These are phyloP conservation scores for Ophonus ardosiacus DNA, from an alignment of 2,888 invertebrate species.

Conservation along the genomic window DNA sequence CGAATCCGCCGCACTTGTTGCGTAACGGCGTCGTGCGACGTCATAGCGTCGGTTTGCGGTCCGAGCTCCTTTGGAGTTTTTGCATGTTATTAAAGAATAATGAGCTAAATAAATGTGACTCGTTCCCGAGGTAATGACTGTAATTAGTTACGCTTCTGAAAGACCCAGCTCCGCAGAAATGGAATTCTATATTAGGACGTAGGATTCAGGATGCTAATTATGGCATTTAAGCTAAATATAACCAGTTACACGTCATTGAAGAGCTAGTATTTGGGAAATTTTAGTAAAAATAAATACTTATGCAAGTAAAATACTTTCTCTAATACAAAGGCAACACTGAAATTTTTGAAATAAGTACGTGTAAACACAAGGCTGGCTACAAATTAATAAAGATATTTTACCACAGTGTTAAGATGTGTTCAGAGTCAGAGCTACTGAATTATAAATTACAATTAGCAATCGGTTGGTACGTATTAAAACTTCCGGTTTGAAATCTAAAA, in stretches of 20 bases:
- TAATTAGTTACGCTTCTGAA: conserved; percentile 50
- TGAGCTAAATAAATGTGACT: conserved; percentile 61
- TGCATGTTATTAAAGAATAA: conserved; percentile 62
- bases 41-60: background rate
- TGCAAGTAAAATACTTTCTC: background rate
- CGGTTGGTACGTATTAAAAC: no score
- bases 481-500: no score
- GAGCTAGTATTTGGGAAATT: background rate
- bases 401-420: no score
- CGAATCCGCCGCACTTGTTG: conserved; percentile 57
- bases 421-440: no score
- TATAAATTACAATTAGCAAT: no score
- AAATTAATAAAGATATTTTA: no score
- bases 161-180: background rate
- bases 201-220: conserved; percentile 6
- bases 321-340: no score
- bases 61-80: conserved; percentile 44
- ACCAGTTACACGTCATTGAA: background rate
- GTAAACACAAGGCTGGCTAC: no score
- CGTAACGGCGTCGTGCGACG: background rate
- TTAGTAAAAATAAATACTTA: background rate
- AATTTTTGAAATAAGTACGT: no score
- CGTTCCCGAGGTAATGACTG: conserved; percentile 43
- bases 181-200: conserved; percentile 41
- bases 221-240: conserved; percentile 13